phyloP scores from a whole-genome alignment of 2,888 invertebrate species.

The Torymus tubicola region DNA sequence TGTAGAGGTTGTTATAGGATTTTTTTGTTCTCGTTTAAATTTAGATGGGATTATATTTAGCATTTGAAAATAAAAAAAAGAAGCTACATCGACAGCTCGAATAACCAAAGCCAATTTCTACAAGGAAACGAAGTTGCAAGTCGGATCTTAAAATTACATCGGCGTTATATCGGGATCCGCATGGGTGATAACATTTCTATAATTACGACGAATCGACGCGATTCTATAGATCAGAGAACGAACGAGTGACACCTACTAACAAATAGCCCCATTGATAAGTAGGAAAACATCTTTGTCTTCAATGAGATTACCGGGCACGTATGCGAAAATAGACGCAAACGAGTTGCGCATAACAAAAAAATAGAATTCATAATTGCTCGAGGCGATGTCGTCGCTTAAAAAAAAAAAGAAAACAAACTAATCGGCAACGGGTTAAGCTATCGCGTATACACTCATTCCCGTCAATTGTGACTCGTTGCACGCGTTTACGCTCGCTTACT shows the following conservation, averaged over 20 bases:
- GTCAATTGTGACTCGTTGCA: slow-evolving; percentile 11
- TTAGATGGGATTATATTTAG: slow-evolving; percentile 17
- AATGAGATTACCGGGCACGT: too few species aligned
- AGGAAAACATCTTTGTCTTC: too few species aligned
- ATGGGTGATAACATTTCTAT: slow-evolving; percentile 9
- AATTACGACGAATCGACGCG: background rate
- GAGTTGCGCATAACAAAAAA: background rate
- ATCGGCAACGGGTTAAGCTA: slow-evolving; percentile 45
- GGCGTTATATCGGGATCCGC: background rate
- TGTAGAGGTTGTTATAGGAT: too few species aligned
- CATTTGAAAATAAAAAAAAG: slow-evolving; percentile 15
- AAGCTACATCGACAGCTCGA: slow-evolving; percentile 25
- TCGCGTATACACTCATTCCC: background rate
- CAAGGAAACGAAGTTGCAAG: slow-evolving; percentile 14
- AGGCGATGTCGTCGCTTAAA: slow-evolving; percentile 27
- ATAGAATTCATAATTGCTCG: background rate
- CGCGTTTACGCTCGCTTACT: too few species aligned
- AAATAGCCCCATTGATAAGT: too few species aligned
- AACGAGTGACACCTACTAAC: too few species aligned
- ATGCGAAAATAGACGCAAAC: background rate
- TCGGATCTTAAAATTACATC: slow-evolving; percentile 8
- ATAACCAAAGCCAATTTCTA: slow-evolving; percentile 42
- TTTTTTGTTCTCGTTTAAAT: background rate
- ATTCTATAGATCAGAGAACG: too few species aligned
- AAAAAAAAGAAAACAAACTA: slow-evolving; percentile 53